These are phyloP conservation scores for Pyrrhia umbra DNA, from an alignment of 2,888 invertebrate genomes.

Conservation along the genomic window DNA sequence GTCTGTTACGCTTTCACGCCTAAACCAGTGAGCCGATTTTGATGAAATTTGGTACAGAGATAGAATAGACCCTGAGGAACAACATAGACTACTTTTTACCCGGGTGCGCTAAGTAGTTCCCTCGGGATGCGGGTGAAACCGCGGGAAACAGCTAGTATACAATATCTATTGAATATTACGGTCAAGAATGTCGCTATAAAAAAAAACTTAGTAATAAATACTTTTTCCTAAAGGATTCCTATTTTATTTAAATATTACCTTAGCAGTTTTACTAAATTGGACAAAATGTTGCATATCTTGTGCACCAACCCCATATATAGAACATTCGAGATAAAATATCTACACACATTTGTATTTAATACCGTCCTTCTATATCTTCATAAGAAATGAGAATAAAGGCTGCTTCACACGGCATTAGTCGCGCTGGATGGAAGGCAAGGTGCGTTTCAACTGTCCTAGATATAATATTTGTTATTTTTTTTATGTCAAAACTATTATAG, in stretches of 20 bases:
- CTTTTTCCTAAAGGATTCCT: background rate
- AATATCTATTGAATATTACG: too few species aligned
- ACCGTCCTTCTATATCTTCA: background rate
- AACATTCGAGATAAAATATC: slow-evolving; percentile 9
- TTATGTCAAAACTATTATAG: background rate
- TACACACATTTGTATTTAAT: background rate
- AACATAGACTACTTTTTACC: too few species aligned
- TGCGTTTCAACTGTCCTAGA: background rate
- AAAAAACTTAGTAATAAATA: background rate
- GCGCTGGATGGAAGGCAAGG: background rate
- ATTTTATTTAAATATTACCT: background rate
- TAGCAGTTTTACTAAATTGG: background rate
- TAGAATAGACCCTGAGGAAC: too few species aligned
- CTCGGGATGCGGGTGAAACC: too few species aligned
- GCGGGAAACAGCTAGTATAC: too few species aligned
- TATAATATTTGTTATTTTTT: too few species aligned
- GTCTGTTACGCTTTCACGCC: too few species aligned
- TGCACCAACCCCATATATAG: slow-evolving; percentile 4
- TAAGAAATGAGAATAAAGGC: background rate
- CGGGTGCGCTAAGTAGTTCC: too few species aligned
- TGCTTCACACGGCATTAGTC: background rate
- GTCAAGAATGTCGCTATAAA: too few species aligned
- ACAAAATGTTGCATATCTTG: slow-evolving; percentile 1
- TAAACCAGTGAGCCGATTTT: too few species aligned
- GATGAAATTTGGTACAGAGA: too few species aligned